These are phyloP conservation scores for Sebastes trivittatus DNA, from an alignment of 2,797 vertebrate genomes.

Conservation along the genomic window DNA sequence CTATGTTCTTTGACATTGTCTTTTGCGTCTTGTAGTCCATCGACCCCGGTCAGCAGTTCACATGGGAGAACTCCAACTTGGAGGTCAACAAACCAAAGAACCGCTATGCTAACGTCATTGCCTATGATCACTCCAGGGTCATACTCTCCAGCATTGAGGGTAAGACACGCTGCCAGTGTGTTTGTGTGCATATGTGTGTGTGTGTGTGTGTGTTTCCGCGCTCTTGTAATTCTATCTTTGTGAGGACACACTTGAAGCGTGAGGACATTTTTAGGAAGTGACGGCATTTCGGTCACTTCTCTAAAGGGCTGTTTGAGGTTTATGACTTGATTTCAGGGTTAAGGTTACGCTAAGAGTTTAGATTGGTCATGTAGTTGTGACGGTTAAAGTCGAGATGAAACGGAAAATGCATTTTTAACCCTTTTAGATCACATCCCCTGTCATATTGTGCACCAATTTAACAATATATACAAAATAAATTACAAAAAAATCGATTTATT, in stretches of 20 bases:
- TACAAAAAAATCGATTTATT: neutral
- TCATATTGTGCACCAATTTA: neutral
- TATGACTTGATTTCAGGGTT: conserved; percentile 17
- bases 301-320: conserved; percentile 17
- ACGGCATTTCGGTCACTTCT: conserved; percentile 17
- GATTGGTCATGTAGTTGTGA: neutral
- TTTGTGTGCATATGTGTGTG: neutral
- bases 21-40: conserved; percentile 85
- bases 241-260: conserved; percentile 2
- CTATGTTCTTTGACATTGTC: conserved; percentile 4
- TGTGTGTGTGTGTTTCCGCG: neutral
- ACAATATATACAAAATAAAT: no score
- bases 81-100: conserved; percentile 99
- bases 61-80: conserved; percentile 98
- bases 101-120: conserved; percentile 91
- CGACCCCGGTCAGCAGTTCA: conserved; percentile 98
- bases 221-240: neutral
- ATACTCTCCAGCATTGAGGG: conserved; percentile 95
- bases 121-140: conserved; percentile 88
- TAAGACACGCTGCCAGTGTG: conserved; percentile 46
- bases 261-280: conserved; percentile 33
- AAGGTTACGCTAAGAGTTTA: neutral
- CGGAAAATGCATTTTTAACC: neutral
- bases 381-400: neutral
- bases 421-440: neutral